phyloP scores from a whole-genome alignment of 2,113 vertebrate species.

The Pseudopodoces humilis region DNA sequence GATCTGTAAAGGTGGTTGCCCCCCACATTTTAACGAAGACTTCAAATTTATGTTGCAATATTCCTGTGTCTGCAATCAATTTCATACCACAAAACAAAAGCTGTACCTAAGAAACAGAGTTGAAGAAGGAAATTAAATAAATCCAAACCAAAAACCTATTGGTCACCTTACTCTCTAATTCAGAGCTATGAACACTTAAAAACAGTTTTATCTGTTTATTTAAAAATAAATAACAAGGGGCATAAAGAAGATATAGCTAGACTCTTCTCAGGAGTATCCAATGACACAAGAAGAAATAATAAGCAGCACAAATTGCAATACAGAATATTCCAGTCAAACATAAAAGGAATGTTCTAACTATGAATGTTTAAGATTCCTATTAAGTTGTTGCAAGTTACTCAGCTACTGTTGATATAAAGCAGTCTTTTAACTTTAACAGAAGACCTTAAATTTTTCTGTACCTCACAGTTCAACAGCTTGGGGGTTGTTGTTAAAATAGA shows the following conservation, averaged over 20 bases:
- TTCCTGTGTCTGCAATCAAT: not conserved
- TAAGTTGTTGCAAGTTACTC: not conserved
- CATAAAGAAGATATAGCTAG: not conserved
- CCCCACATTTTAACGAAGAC: not conserved
- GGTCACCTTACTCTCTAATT: not conserved
- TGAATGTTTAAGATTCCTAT: not conserved
- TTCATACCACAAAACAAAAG: not conserved
- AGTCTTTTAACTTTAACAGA: not conserved
- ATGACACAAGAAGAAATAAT: not conserved
- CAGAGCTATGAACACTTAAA: not conserved
- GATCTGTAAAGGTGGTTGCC: not conserved
- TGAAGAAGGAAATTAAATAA: not conserved
- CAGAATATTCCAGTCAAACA: not conserved
- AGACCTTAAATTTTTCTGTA: not conserved
- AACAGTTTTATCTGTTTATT: not conserved
- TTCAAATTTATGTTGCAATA: not conserved
- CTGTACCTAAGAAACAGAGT: not conserved
- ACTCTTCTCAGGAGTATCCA: not conserved
- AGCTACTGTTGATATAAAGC: not conserved
- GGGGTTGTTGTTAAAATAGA: not conserved
- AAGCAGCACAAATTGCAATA: not conserved
- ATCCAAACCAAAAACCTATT: not conserved
- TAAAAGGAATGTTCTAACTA: not conserved
- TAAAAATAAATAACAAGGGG: too few species aligned
- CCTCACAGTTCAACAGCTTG: not conserved